Base-by-base conservation (phyloP, 2,888 invertebrate genomes). In the Cheilosia soror region DNA sequence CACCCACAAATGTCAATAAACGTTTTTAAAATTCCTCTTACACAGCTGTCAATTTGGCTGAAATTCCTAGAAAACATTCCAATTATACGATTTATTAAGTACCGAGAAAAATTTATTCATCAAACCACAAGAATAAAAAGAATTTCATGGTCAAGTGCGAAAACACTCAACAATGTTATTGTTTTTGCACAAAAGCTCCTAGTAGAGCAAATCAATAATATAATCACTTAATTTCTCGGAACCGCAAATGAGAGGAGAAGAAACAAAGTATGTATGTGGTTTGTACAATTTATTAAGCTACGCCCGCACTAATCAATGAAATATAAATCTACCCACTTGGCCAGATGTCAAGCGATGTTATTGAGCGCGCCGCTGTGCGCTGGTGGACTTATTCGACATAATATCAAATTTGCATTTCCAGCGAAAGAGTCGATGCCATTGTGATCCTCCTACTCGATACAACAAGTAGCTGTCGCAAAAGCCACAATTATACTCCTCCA, bases 281-380 rank as follows among this genome's bases (percentile, higher is more conserved):
- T 75, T 65, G 27, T 47, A 62, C 62, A 69, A 62, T 68, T 68
- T 69, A 78, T 63, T 63, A 78, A 78, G 40, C 49, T 31, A 84
- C 84, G 80, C 84, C 80, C 84, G 84, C 84, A 80, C 71, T 76
- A 76, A 80, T 84, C 80, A 80, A 80, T 84, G 51, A 25, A 60
- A 75, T 66, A 84, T 75, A 76, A 80, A 80, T 80, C 84, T 71
- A 53, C 84, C 84, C 80, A 84, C 84, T 80, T 75, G 47, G 66
- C 42, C 57, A 80, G 75, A 69, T 84, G 69, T 80, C 80, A 75
- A 69, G 47, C 55, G 55, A 69, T 63, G 57, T 33, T 68, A 49
- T 25, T n/a, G 9, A 29, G n/a, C 9, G 33, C 9, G 9, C 9
- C 9, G 55, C 20, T 33, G 60, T 60, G 33, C 33, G 53, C 7